Percentiles rank a stretch among this genome's conserved stretches.
These are phyloP conservation scores for Alligator mississippiensis DNA, from an alignment of 2,113 vertebrate species.

Conservation along the genomic window DNA sequence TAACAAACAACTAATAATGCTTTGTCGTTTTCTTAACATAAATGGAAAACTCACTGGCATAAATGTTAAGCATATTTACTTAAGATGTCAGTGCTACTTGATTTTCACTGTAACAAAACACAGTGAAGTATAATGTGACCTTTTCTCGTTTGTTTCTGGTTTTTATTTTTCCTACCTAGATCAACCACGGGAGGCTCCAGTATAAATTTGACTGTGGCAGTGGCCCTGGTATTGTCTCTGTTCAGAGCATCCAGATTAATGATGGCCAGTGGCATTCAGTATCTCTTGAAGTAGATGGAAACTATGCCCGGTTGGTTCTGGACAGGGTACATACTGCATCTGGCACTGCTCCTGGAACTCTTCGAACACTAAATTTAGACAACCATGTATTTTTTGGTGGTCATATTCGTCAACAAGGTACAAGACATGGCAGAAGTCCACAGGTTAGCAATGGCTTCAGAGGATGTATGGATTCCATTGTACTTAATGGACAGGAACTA, in stretches of 20 bases:
- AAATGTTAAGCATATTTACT: neutral
- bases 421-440: conserved; percentile 82
- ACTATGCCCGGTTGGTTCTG: conserved; percentile 92
- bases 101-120: neutral
- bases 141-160: neutral
- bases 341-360: conserved; percentile 92
- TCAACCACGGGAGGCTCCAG: conserved; percentile 93
- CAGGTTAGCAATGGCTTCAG: conserved; percentile 89
- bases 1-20: neutral
- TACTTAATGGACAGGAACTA: conserved; percentile 92
- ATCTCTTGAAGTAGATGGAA: conserved; percentile 93
- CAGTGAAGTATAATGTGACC: neutral
- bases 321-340: conserved; percentile 94
- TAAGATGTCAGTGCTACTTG: neutral
- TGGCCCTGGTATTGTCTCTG: conserved; percentile 93
- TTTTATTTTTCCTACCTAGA: conserved; percentile 75
- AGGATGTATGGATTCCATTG: conserved; percentile 92
- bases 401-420: conserved; percentile 85
- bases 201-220: conserved; percentile 99
- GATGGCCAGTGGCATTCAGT: conserved; percentile 95
- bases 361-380: conserved; percentile 95
- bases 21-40: neutral
- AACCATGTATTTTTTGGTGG: conserved; percentile 93
- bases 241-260: conserved; percentile 93
- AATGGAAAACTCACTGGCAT: neutral